Conservation (phyloP, 1,140 invertebrate species). For the Eriocheir sinensis region DNA sequence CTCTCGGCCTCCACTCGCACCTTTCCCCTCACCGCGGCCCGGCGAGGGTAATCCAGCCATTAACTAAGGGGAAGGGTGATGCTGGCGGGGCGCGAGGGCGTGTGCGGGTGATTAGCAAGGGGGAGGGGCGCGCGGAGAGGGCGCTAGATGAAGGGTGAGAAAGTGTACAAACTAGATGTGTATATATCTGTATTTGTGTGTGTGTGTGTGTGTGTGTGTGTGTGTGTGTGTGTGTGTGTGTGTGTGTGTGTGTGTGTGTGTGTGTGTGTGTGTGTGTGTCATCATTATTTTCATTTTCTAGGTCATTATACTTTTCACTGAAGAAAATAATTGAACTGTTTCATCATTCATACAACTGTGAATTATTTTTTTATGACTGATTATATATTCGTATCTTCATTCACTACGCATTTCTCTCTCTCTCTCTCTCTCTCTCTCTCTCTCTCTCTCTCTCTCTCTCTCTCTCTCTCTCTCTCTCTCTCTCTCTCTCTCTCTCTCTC, state of each 20-base stretch:
- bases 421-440: background rate
- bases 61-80: background rate
- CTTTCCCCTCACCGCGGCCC: background rate
- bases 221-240: background rate
- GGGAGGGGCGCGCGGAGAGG: background rate
- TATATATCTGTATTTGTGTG: background rate
- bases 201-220: background rate
- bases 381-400: too few species aligned
- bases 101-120: background rate
- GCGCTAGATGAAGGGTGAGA: background rate
- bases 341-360: too few species aligned
- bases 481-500: background rate
- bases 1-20: background rate
- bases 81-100: background rate
- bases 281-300: too few species aligned
- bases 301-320: too few species aligned
- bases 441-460: background rate
- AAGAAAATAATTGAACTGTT: too few species aligned
- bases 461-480: too few species aligned
- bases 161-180: constrained; percentile 25
- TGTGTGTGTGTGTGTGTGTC: background rate
- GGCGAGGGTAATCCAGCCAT: constrained; percentile 9
- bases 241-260: too few species aligned
- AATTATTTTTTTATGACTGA: background rate
- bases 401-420: too few species aligned